Base-by-base conservation (phyloP, 2,113 vertebrate species). In the Cheilinus undulatus region DNA sequence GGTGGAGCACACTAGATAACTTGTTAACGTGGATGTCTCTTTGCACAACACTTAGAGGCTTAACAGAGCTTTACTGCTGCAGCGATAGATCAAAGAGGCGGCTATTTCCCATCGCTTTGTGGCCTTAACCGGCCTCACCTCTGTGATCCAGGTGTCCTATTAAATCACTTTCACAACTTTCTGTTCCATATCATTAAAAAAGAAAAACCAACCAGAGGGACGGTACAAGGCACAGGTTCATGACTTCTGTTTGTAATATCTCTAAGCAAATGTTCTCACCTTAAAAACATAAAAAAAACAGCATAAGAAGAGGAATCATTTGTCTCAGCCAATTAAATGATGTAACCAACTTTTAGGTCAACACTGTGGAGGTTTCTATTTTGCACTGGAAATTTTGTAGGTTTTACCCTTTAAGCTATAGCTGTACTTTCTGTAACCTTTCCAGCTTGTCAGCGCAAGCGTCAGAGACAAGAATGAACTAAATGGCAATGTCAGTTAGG, bases 111-210 rank as follows among this genome's bases (percentile, higher is more conserved):
- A 45, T 54, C 4, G 23, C 60, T 32, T 2, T 28, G 53, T 56
- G 38, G 64, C 38, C 9, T 60, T 38, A 17, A 45, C 74, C 46
- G 2, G 7, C 9, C 27, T 72, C 74, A 59, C 62, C 72, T 69
- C 61, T 40, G 26, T 36, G 32, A 62, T 54, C 63, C 72, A 32
- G 46, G 24, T 8, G 34, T 52, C 57, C 42, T 0, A 23, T 68
- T 61, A 49, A 48, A 61, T 50, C 14, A 52, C 32, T 56, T 56
- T 49, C 57, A 60, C 61, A 50, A 43, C 20, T 34, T 27, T 26
- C 43, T 60, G 13, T 13, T 60, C 46, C 60, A 24, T 32, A 23
- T 15, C 5, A 26, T 13, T n/a, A 20, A 19, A 20, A 19, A 17
- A 42, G 40, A 53, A n/a, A n/a, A 43, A 32, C 42, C 14, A 3